phyloP scores from a whole-genome alignment of 2,888 invertebrate genomes.

The Rotaria macrura region DNA sequence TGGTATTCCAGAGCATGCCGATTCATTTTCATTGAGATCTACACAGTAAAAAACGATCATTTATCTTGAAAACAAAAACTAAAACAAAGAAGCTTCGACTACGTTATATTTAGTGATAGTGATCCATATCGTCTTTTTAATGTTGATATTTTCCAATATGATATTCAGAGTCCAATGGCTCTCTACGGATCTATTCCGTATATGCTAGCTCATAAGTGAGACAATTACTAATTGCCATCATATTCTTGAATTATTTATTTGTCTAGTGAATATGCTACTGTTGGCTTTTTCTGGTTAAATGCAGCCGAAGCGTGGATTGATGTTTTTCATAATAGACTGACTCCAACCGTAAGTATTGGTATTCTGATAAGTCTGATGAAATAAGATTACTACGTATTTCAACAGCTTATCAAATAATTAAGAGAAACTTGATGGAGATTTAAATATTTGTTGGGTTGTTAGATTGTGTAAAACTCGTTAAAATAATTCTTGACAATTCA shows the following conservation, averaged over 20 bases:
- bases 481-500: too few relatives aligned
- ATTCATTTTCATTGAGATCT: conserved; percentile 69
- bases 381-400: too few relatives aligned
- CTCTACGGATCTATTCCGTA: conserved; percentile 88
- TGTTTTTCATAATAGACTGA: conserved; percentile 52
- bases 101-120: conserved; percentile 52
- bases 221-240: conserved; percentile 35
- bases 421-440: too few relatives aligned
- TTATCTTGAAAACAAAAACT: neutral
- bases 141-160: conserved; percentile 95
- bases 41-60: conserved; percentile 57
- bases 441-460: too few relatives aligned
- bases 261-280: conserved; percentile 59
- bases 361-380: too few relatives aligned
- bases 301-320: conserved; percentile 98
- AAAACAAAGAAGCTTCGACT: conserved; percentile 16
- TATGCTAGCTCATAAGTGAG: conserved; percentile 77
- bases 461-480: too few relatives aligned
- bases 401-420: too few relatives aligned
- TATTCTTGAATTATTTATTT: neutral
- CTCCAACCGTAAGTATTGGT: neutral
- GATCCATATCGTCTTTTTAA: conserved; percentile 95
- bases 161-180: conserved; percentile 84
- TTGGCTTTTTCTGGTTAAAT: conserved; percentile 91
- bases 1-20: conserved; percentile 94